These are phyloP conservation scores for Myiozetetes cayanensis DNA, from an alignment of 2,113 vertebrate species.

Conservation along the genomic window DNA sequence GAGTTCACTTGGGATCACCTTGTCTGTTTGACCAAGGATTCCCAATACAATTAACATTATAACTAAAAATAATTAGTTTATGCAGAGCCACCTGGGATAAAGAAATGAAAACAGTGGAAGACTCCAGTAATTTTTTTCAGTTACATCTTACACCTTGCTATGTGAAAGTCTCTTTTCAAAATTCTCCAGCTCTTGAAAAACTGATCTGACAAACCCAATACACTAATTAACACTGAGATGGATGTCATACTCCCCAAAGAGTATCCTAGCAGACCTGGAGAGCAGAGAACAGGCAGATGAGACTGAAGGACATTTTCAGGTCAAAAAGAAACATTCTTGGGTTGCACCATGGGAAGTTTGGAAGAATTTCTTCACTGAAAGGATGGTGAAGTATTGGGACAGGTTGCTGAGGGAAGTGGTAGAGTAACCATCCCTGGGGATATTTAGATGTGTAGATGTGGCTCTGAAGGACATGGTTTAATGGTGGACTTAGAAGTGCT, in stretches of 20 bases:
- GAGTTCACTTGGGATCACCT: background rate
- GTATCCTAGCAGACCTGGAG: background rate
- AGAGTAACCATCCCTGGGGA: background rate
- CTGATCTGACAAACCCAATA: background rate
- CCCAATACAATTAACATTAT: background rate
- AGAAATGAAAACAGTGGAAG: background rate
- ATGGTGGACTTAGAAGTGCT: background rate
- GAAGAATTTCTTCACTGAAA: background rate
- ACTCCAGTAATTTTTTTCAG: background rate
- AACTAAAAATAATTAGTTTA: background rate
- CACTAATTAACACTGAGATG: background rate
- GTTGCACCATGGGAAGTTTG: background rate
- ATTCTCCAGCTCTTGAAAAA: background rate
- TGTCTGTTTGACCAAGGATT: slow-evolving; percentile 9
- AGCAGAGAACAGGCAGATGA: background rate
- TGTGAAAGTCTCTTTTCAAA: background rate
- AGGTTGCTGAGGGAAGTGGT: background rate
- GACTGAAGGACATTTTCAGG: background rate
- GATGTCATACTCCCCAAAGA: background rate
- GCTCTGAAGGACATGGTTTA: background rate
- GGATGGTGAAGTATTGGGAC: background rate
- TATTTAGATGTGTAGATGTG: background rate
- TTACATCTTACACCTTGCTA: background rate
- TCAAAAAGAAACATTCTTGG: background rate
- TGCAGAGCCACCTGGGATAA: background rate